Evolutionary conservation across 2,888 invertebrate species (phyloP), one percentile per base, ranked within the genome.

Genomic region (Trissoscelio sp.): DNA sequence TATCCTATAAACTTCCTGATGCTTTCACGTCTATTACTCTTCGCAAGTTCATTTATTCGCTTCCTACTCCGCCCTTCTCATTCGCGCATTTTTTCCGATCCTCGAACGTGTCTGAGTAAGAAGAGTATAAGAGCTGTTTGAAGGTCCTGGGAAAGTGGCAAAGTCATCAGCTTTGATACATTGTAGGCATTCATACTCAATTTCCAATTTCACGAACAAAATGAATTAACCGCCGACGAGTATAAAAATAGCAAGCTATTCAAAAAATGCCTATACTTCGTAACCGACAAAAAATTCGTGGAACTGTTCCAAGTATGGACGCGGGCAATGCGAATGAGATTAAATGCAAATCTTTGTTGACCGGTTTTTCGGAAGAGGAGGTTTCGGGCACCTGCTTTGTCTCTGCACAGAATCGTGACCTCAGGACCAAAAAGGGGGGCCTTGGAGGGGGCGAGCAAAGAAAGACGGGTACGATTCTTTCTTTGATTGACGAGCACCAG

Each of bases 401-500:
- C 77, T 81, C 81, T 64, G 83, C 73, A 66, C 46, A 72, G 85
- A 85, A 86, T 85, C 87, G 83, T 88, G 88, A 88, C 89, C 88
- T 84, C 60, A 72, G 42, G 67, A 80, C 20, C 64, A 60, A 74
- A 58, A 73, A 46, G 66, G 48, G 74, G 18, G 18, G 24, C 6
- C 28, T 6, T 28, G 67, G 51, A 37, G 75, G 57, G 62, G 51
- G 57, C 58, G 48, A 69, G 62, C 57, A 39, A 77, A 79, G 78
- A 55, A 66, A 48, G 78, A 81, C 82, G 69, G 77, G 79, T 79
- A 84, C 79, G 84, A 85, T 84, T 86, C 85, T 85, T 85, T 84
- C 83, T 86, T 88, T 90, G 90, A 90, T 90, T 91, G 91, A 90
- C 90, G 90, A 90, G 89, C 87, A 79, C 81, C 84, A 69, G 84